Base-by-base conservation (phyloP, 2,113 vertebrate species). In the Otus sunia region DNA sequence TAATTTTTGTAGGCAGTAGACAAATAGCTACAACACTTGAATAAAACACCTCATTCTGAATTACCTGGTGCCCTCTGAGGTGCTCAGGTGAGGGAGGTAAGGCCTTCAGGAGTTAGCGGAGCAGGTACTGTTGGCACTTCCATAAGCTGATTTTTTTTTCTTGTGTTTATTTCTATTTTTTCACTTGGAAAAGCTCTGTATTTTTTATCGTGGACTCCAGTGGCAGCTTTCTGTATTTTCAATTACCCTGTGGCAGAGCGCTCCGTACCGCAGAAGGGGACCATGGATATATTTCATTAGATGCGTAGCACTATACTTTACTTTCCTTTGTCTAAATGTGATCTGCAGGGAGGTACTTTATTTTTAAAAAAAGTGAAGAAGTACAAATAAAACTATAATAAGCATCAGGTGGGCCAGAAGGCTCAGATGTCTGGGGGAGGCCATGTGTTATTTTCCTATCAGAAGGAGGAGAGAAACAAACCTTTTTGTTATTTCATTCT, bases 1-100 rank as follows among this genome's bases (percentile, higher is more conserved):
- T 29, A 4, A 1, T 39, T 73, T 88, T n/a, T 67, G 64, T 4
- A 2, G 73, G 47, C 23, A n/a, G 25, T 9, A 6, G 8, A 4
- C 9, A 34, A 34, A 15, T 3, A 11, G 4, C 43, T 29, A 1
- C 13, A 15, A 9, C 37, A 0, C 32, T 15, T 12, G 23, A 16
- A 13, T 43, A 15, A 68, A 75, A 34, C 21, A 5, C 18, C 41
- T 27, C 12, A 0, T 15, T 47, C 32, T 5, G 37, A 34, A 6
- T n/a, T 55, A 15, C 11, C 10, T 9, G 21, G 3, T 25, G 47
- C 58, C 49, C 9, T 22, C 39, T 20, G 50, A 25, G 41, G 26
- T 13, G 1, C 20, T 32, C 1, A 1, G 60, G 17, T 29, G 69
- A 29, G 64, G 55, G 63, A 34, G 23, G 34, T 1, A 2, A 52